These are phyloP conservation scores for Erpetoichthys calabaricus DNA, from an alignment of 2,797 vertebrate species.

Conservation along the genomic window DNA sequence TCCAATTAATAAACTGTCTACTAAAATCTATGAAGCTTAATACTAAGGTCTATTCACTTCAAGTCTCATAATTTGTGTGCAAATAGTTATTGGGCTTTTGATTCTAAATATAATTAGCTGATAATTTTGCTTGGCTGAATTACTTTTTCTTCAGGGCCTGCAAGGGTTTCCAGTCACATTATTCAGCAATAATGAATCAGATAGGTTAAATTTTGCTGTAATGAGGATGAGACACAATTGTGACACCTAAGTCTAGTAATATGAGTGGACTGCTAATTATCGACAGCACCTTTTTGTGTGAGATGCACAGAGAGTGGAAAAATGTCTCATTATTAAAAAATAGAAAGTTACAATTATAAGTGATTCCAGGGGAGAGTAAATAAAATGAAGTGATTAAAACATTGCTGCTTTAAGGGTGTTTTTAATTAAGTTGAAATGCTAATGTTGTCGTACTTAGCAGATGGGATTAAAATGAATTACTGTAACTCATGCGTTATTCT, in stretches of 20 bases:
- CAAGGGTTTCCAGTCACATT: conserved; percentile 64
- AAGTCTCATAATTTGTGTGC: conserved; percentile 92
- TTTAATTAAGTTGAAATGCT: conserved; percentile 99
- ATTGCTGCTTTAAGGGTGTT: conserved; percentile 79
- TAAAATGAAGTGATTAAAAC: conserved; percentile 95
- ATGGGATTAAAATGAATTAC: conserved; percentile 99
- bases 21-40: conserved; percentile 98
- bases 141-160: conserved; percentile 75
- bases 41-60: conserved; percentile 95
- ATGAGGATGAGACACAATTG: conserved; percentile 71
- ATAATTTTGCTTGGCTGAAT: conserved; percentile 73
- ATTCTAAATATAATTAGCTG: conserved; percentile 81
- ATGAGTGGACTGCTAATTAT: conserved; percentile 67
- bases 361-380: conserved; percentile 69
- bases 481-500: conserved; percentile 97
- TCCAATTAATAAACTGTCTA: conserved; percentile 97
- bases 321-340: conserved; percentile 77
- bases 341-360: conserved; percentile 73
- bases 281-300: conserved; percentile 59
- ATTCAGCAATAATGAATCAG: conserved; percentile 67
- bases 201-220: conserved; percentile 71
- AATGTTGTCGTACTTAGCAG: conserved; percentile 99
- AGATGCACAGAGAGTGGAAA: conserved; percentile 51
- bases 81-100: conserved; percentile 83
- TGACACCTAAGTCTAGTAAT: conserved; percentile 69